phyloP scores from a whole-genome alignment of 2,888 invertebrate genomes.

The Diabrotica balteata region DNA sequence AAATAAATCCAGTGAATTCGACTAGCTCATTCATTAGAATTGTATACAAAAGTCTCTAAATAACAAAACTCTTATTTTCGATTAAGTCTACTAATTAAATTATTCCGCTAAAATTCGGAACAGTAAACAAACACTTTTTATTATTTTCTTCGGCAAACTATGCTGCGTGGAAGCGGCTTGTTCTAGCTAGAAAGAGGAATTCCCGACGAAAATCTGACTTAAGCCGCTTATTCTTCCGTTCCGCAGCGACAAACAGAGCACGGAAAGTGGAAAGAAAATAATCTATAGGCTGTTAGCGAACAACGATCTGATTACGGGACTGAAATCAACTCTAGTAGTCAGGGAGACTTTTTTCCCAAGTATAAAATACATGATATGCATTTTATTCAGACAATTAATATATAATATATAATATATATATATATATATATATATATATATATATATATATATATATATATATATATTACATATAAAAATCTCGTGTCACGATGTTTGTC shows the following conservation, averaged over 20 bases:
- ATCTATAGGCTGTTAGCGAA: slow-evolving; percentile 45
- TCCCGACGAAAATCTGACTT: slow-evolving; percentile 23
- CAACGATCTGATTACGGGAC: slow-evolving; percentile 47
- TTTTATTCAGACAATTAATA: no score
- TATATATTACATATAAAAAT: no score
- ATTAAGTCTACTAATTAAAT: slow-evolving; percentile 16
- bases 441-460: no score
- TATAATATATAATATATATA: no score
- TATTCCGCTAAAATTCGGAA: slow-evolving; percentile 21
- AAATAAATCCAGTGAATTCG: no score
- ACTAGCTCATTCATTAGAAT: no score
- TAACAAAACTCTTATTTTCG: slow-evolving; percentile 10
- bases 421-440: no score
- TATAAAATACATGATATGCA: no score
- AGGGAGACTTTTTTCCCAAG: background rate
- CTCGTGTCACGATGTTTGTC: no score
- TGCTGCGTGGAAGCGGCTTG: no score
- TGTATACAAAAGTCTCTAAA: no score
- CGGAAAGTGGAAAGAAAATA: slow-evolving; percentile 40
- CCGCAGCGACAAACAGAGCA: slow-evolving; percentile 33
- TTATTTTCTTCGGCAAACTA: slow-evolving; percentile 8
- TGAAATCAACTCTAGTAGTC: slow-evolving; percentile 26
- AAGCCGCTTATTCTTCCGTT: slow-evolving; percentile 28
- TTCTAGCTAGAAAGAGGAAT: slow-evolving; percentile 15
- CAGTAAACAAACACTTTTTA: slow-evolving; percentile 19